Evolutionary conservation across 2,888 invertebrate species (phyloP).

Genomic region (Notodonta dromedarius): DNA sequence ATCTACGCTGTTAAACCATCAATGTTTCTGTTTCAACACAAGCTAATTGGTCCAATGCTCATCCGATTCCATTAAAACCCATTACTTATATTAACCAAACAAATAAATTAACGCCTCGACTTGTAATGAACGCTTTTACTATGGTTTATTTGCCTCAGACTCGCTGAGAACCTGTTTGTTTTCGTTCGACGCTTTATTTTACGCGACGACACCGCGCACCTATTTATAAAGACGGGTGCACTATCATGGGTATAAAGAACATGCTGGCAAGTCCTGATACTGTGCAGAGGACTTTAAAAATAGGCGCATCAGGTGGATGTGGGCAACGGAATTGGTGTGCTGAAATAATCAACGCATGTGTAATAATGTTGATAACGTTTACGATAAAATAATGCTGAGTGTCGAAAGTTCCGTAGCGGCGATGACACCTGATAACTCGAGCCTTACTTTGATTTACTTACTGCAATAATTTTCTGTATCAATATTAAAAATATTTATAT

Average conservation of each 20-base stretch:
- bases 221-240: conserved; percentile 1
- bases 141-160: conserved; percentile 3
- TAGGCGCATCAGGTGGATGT: not conserved
- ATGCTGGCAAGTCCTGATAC: not conserved
- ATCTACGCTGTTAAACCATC: not conserved
- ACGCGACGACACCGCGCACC: conserved; percentile 5
- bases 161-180: conserved; percentile 6
- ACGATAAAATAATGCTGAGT: not conserved
- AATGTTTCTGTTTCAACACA: conserved; percentile 17
- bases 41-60: conserved; percentile 7
- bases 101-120: conserved; percentile 13
- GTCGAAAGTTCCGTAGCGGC: not conserved
- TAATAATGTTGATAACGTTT: not conserved
- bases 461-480: not conserved
- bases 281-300: not conserved
- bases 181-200: not conserved
- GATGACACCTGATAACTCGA: not conserved
- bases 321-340: not conserved
- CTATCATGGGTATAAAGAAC: not conserved
- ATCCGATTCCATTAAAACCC: conserved; percentile 20
- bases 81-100: conserved; percentile 12
- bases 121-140: conserved; percentile 2
- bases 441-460: not conserved
- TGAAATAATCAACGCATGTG: not conserved
- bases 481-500: no score